Base-by-base conservation (phyloP, 2,113 vertebrate species). In the Siphamia tubifer region DNA sequence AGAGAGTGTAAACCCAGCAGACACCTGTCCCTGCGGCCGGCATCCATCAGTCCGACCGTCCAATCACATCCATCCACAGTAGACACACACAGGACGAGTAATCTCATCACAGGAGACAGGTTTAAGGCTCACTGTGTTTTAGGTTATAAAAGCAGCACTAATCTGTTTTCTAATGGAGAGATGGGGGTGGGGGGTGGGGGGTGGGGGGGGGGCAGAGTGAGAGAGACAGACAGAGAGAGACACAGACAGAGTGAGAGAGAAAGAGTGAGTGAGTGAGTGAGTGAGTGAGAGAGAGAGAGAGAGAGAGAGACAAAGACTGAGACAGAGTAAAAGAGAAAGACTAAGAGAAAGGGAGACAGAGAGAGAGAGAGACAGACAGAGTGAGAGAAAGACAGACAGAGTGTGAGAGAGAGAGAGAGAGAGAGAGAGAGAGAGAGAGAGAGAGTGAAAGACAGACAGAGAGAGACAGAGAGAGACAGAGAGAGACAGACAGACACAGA, bases 51-150 rank as follows among this genome's bases (percentile, higher is more conserved):
- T 56, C 57, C 20, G 7, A 32, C 24, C 2, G 40, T 55, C 78
- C 74, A 76, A 79, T 84, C 69, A 60, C 42, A 72, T 77, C 28
- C 36, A 35, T 7, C 54, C 62, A 65, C 25, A 60, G 40, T 20
- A 13, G 12, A 35, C 10, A 32, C n/a, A n/a, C n/a, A n/a, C n/a
- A 2, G 25, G 34, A 47, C 30, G 39, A 38, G 51, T 68, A 84
- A 87, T 89, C 79, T 78, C 10, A 27, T 81, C 77, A 77, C 74
- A 44, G 54, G 49, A 72, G 75, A 82, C 77, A 34, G 81, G 61
- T 84, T 81, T 75, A 75, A 78, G 66, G 42, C 71, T 69, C 31
- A 2, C 55, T 16, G 54, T 49, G 71, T 73, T 80, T 74, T 54
- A 43, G 51, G 19, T 55, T 67, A 36, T 55, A 79, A 79, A 83